Conservation (phyloP, 35 echinoderm and acorn worm genomes). For the Holothuria glaberrima region DNA sequence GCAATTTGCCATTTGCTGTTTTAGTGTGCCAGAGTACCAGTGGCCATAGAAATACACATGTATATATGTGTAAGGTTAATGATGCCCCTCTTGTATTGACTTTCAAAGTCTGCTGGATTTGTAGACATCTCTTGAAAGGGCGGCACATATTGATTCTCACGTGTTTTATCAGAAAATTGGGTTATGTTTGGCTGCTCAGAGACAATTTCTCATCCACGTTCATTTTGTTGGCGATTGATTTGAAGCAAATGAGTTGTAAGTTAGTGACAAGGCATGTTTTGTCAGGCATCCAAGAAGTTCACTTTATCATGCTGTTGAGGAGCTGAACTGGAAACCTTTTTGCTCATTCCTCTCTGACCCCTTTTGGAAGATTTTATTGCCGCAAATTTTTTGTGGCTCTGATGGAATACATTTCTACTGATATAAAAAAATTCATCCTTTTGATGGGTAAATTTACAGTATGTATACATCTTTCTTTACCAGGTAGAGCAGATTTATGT, state of each 20-base stretch:
- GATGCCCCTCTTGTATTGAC: conserved; percentile 35
- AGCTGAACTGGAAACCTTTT: conserved; percentile 39
- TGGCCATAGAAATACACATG: conserved; percentile 8
- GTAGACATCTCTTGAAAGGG: conserved; percentile 38
- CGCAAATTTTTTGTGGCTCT: too few species aligned
- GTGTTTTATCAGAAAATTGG: conserved; percentile 55
- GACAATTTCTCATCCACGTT: conserved; percentile 36
- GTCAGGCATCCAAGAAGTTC: neutral
- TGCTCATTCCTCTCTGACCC: too few species aligned
- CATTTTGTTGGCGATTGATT: conserved; percentile 42
- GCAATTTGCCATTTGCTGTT: too few species aligned
- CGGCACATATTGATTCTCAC: conserved; percentile 36
- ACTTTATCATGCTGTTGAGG: neutral
- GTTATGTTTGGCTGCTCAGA: conserved; percentile 50
- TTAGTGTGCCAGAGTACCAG: neutral
- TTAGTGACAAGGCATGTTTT: conserved; percentile 46
- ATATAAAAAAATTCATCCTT: too few species aligned
- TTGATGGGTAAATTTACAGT: too few species aligned
- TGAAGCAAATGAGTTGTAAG: conserved; percentile 36
- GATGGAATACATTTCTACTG: too few species aligned
- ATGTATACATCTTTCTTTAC: too few species aligned
- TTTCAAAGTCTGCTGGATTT: conserved; percentile 35
- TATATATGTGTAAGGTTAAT: neutral
- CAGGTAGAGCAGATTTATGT: too few species aligned
- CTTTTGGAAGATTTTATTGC: too few species aligned